phyloP scores from a whole-genome alignment of 2,888 invertebrate species.

The Gisinianus flammeolus region DNA sequence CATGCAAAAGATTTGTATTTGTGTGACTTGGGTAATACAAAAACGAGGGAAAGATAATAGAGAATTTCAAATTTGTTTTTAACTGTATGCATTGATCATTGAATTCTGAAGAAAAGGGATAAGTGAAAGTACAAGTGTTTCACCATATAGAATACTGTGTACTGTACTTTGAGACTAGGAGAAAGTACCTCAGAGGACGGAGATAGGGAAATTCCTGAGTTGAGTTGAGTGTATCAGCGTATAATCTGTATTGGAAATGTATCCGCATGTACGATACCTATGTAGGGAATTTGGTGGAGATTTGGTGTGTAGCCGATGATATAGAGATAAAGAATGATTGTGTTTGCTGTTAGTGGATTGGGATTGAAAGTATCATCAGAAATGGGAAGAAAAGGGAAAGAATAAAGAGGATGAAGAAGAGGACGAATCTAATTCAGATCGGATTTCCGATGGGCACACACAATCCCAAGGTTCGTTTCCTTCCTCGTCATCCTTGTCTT shows the following conservation, averaged over 20 bases:
- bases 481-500: constrained; percentile 19
- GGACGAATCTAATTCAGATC: constrained; percentile 41
- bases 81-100: not conserved
- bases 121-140: too few relatives aligned
- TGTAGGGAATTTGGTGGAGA: too few relatives aligned
- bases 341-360: constrained; percentile 22
- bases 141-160: not conserved
- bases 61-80: not conserved
- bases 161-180: not conserved
- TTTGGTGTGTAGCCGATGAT: too few relatives aligned
- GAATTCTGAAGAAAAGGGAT: not conserved
- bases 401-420: constrained; percentile 23
- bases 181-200: not conserved
- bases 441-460: constrained; percentile 45
- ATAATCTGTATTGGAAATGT: not conserved
- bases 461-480: constrained; percentile 44
- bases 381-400: not conserved
- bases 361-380: constrained; percentile 3
- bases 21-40: too few relatives aligned
- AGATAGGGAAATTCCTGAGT: not conserved
- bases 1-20: too few relatives aligned
- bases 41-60: too few relatives aligned
- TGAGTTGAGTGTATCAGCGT: not conserved
- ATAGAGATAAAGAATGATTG: constrained; percentile 14
- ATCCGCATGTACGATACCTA: too few relatives aligned